Percentiles rank a stretch among this genome's conserved stretches.
Conservation (phyloP, 2,113 vertebrate species). For the Piaya cayana region DNA sequence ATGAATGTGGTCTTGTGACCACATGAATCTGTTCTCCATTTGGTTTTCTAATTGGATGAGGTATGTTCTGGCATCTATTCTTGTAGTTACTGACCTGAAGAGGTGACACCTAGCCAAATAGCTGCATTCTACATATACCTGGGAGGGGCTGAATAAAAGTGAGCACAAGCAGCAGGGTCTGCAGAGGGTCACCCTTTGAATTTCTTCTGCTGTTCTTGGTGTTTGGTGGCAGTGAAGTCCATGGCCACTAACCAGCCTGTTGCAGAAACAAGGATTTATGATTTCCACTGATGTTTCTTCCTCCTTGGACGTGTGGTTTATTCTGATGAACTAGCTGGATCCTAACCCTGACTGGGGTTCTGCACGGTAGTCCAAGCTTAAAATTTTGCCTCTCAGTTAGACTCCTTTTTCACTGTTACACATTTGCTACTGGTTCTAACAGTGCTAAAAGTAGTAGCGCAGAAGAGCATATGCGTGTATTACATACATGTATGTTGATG, state of each 20-base stretch:
- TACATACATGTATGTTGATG: not conserved
- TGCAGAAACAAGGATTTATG: not conserved
- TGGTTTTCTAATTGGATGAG: not conserved
- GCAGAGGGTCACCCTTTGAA: rapidly evolving
- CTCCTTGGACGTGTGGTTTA: not conserved
- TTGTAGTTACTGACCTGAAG: not conserved
- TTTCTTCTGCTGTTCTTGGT: not conserved
- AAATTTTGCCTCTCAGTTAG: not conserved
- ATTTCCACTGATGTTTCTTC: not conserved
- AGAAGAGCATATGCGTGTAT: rapidly evolving
- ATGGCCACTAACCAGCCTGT: not conserved
- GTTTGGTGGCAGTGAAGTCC: not conserved
- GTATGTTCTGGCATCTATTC: not conserved
- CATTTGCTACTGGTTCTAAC: not conserved
- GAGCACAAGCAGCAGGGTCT: not conserved
- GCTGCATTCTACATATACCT: not conserved
- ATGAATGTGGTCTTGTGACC: slow-evolving; percentile 6
- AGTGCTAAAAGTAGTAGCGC: not conserved
- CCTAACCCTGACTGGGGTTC: not conserved
- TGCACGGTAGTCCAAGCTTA: not conserved
- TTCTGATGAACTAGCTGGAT: not conserved
- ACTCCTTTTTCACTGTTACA: not conserved
- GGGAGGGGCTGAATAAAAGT: not conserved
- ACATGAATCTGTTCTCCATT: not conserved
- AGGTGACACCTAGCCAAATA: not conserved